Evolutionary conservation across 1,140 invertebrate species (phyloP).

Genomic region (Tribolium madens): DNA sequence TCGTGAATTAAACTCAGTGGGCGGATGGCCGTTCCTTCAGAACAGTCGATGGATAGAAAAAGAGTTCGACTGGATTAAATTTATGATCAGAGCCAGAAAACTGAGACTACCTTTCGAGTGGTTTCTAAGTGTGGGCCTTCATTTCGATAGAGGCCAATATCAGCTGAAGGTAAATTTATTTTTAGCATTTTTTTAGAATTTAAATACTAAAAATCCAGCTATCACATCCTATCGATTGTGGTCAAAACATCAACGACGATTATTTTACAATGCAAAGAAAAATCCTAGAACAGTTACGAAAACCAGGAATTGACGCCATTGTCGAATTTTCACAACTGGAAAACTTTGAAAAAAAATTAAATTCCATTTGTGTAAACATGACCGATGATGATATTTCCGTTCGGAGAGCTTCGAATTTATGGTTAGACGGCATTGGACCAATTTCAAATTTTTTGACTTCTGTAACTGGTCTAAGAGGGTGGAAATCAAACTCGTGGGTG

Average conservation of each 20-base stretch:
- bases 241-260: not conserved
- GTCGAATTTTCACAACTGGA: not conserved
- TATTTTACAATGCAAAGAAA: not conserved
- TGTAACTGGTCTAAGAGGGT: not conserved
- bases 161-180: not conserved
- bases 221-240: not conserved
- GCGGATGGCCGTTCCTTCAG: constrained; percentile 82
- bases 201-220: not conserved
- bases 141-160: constrained; percentile 2
- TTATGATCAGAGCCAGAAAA: constrained; percentile 73
- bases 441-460: not conserved
- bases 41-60: constrained; percentile 72
- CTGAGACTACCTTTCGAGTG: constrained; percentile 68
- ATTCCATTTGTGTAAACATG: not conserved
- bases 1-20: constrained; percentile 72
- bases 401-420: not conserved
- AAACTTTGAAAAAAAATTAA: not conserved
- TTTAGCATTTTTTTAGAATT: not conserved
- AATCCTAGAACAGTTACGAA: not conserved
- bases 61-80: constrained; percentile 74
- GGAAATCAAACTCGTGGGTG: not conserved
- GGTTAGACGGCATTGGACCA: not conserved
- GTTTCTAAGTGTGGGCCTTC: constrained; percentile 55
- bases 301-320: not conserved
- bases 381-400: not conserved